Base-by-base conservation (phyloP, 1,140 invertebrate genomes). In the Andrena cerasifolii region DNA sequence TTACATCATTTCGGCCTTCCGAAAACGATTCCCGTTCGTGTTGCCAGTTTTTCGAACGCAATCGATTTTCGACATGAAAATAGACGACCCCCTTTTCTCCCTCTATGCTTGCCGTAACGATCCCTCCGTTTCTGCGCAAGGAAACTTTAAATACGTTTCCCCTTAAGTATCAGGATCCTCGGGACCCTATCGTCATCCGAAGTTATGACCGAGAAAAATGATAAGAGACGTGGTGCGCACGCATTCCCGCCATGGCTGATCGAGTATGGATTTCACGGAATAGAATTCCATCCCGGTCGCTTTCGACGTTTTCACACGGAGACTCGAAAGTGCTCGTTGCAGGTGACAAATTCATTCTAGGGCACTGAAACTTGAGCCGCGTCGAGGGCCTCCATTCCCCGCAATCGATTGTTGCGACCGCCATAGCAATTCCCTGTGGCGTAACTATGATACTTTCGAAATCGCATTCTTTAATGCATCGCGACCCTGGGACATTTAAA, bases 341-440 rank as follows among this genome's bases (percentile, higher is more conserved):
- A 33, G 40, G 26, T 71, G 67, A 71, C 67, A 71, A 71, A 71
- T 71, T 71, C 67, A 45, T 59, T 16, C 24, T 43, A 36, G 45
- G 59, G 33, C 33, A 21, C 3, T 12, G 36, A 59, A 45, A 58
- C 24, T 33, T 43, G 10, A 68, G 31, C 21, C 65, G 31, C 26
- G 10, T 51, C 62, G 51, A 2, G 33, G 3, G 33, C 49, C 24
- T 36, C 33, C 21, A 28, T 8, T 8, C 56, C 0, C 12, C 54
- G 6, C 26, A n/a, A 71, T 58, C 51, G 21, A 16, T n/a, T 3
- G 31, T 21, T 7, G 16, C 16, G n/a, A 49, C 16, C 24, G n/a
- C 67, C 24, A 21, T 24, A 14, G 16, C n/a, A n/a, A 51, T 31
- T 67, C 53, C 31, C 7, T 3, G 16, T 12, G 18, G 31, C 16